Conservation (phyloP, 2,797 vertebrate species). For the Lepus townsendii region DNA sequence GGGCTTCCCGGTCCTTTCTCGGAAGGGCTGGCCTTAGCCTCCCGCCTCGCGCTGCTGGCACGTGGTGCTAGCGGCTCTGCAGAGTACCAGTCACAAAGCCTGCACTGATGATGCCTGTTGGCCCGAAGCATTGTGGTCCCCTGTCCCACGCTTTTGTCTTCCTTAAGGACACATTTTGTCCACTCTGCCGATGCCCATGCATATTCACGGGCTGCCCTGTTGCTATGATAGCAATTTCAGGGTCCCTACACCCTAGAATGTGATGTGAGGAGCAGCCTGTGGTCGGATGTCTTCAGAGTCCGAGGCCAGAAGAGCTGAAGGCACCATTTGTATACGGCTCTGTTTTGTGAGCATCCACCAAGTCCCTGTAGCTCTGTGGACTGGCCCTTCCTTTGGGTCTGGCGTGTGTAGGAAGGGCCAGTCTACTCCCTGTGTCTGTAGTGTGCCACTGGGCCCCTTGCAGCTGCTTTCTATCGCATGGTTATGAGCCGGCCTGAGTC, state of each 20-base stretch:
- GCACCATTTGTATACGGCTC: no score
- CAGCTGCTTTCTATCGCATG: rapidly evolving
- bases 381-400: not conserved
- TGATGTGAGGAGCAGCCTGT: rapidly evolving
- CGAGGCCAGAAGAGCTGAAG: not conserved
- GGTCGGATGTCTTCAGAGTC: not conserved
- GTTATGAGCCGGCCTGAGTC: not conserved
- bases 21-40: not conserved
- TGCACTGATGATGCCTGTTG: not conserved
- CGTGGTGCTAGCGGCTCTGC: rapidly evolving
- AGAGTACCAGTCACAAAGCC: rapidly evolving
- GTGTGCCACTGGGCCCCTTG: not conserved
- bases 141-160: not conserved
- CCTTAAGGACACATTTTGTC: not conserved
- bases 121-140: rapidly evolving
- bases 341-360: rapidly evolving
- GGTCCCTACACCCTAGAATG: not conserved
- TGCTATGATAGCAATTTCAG: not conserved
- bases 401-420: not conserved
- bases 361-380: not conserved
- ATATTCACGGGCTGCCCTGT: no score
- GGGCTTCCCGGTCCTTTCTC: not conserved
- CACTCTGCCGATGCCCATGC: no score
- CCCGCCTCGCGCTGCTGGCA: rapidly evolving
- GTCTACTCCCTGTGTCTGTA: not conserved